These are phyloP conservation scores for Monopterus albus DNA, from an alignment of 2,113 vertebrate species.

Conservation along the genomic window DNA sequence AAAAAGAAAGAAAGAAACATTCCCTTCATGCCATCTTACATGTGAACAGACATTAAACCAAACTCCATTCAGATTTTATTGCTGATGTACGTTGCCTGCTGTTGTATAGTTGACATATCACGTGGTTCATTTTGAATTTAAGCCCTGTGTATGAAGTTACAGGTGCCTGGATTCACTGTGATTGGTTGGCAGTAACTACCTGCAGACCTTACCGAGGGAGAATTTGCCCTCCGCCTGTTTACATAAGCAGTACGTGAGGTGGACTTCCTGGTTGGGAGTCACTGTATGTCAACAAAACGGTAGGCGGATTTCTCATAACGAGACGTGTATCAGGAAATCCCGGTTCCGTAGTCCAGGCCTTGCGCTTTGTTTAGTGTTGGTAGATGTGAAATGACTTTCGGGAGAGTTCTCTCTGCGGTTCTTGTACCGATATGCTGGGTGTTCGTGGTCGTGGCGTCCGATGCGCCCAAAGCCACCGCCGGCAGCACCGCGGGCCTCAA, in stretches of 20 bases:
- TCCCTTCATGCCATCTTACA: too few relatives aligned
- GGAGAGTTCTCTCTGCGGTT: background rate
- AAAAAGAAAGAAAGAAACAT: too few relatives aligned
- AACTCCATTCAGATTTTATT: too few relatives aligned
- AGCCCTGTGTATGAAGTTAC: background rate
- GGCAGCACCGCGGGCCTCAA: background rate
- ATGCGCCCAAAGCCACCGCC: rapidly evolving
- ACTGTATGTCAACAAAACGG: slow-evolving; percentile 53
- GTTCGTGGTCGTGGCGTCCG: background rate
- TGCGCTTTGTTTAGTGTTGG: background rate
- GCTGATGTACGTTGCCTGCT: too few relatives aligned
- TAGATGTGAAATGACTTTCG: slow-evolving; percentile 38
- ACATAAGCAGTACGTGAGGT: slow-evolving; percentile 33
- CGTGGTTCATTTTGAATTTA: too few relatives aligned
- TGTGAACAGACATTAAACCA: too few relatives aligned
- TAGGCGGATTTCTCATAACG: background rate
- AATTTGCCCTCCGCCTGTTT: background rate
- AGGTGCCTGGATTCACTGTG: background rate
- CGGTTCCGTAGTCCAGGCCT: background rate
- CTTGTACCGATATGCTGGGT: slow-evolving; percentile 30
- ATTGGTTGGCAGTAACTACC: background rate
- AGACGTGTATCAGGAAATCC: slow-evolving; percentile 8
- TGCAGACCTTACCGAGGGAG: background rate
- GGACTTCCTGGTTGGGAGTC: slow-evolving; percentile 54
- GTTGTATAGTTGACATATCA: too few relatives aligned